A percentile compares a stretch with the other conserved stretches of the same genome.
These are phyloP conservation scores for Drosophila biarmipes DNA, from an alignment of 1,140 invertebrate genomes.

Conservation along the genomic window DNA sequence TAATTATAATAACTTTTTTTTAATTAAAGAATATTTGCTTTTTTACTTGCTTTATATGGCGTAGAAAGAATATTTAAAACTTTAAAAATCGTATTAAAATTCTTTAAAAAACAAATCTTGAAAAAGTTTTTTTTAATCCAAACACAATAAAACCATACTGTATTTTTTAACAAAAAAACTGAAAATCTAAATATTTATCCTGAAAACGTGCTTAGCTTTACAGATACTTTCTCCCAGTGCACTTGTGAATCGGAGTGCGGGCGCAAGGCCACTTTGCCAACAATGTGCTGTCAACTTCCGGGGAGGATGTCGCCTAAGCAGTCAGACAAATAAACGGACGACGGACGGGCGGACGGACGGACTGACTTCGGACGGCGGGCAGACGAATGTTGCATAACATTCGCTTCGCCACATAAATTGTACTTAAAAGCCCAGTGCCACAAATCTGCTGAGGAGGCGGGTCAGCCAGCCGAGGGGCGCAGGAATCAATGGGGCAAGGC, in stretches of 20 bases:
- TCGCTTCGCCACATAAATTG: constrained; percentile 83
- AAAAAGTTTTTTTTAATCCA: too few species aligned
- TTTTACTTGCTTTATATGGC: too few species aligned
- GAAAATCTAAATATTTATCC: too few species aligned
- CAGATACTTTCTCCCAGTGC: constrained; percentile 1
- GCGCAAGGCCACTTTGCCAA: constrained; percentile 82
- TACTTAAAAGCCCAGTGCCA: constrained; percentile 80
- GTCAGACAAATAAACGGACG: constrained; percentile 77
- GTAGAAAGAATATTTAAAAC: too few species aligned
- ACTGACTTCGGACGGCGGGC: constrained; percentile 14
- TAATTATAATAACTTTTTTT: too few species aligned
- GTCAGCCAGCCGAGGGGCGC: constrained; percentile 26
- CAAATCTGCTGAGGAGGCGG: constrained; percentile 61
- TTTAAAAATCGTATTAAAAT: too few species aligned
- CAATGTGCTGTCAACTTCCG: constrained; percentile 82
- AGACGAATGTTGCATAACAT: constrained; percentile 79
- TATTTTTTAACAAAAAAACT: too few species aligned
- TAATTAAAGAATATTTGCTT: too few species aligned
- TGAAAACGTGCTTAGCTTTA: not conserved
- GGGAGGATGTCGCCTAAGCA: constrained; percentile 78
- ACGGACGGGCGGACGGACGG: constrained; percentile 11
- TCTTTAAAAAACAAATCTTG: too few species aligned
- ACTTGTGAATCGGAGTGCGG: constrained; percentile 41
- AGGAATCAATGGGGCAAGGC: constrained; percentile 51
- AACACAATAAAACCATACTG: too few species aligned